Evolutionary conservation across 1,140 invertebrate genomes (phyloP), one percentile per base, ranked within the genome.

Genomic region (Pinna nobilis): DNA sequence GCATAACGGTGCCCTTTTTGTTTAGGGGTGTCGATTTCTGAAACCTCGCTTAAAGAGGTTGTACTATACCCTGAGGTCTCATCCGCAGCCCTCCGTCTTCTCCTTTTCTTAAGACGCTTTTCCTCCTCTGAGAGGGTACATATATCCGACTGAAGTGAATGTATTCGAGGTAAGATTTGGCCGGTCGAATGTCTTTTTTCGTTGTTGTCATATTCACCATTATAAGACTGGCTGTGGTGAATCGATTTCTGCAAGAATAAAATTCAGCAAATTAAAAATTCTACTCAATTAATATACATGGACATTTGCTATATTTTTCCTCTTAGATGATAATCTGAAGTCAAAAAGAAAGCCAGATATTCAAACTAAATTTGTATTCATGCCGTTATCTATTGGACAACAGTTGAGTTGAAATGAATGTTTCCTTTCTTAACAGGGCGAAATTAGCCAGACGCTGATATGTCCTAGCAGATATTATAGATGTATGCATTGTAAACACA

Each of bases 1-100:
- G 59, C 18, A 33, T 32, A 28, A 35, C 47, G 15, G 44, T 60
- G 6, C 57, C 49, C 30, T 37, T 32, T 55, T 51, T 69, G 15
- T 65, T 57, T 59, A n/a, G 41, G 32, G 15, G 50, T 44, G 41
- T 75, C 73, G 13, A 75, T 41, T 65, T 75, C 73, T 25, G 73
- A 75, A 5, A 75, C 51, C 51, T 75, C 73, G 59, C 73, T 75
- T 23, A 75, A 47, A 18, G 73, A 75, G 23, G 73, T 75, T 20
- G 73, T 75, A 28, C 73, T 75, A 18, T 75, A 75, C n/a, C 73
- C 73, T 11, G 73, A 75, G 9, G 73, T 75, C 25, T 75, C 73
- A 2, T 75, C 73, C 3, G 60, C 32, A 3, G 50, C 28, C 41
- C 57, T 60, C 18, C 73, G 30, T 23, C 66, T 49, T 37, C 73